Conservation (phyloP, 2,888 invertebrate species). For the Limnephilus auricula region DNA sequence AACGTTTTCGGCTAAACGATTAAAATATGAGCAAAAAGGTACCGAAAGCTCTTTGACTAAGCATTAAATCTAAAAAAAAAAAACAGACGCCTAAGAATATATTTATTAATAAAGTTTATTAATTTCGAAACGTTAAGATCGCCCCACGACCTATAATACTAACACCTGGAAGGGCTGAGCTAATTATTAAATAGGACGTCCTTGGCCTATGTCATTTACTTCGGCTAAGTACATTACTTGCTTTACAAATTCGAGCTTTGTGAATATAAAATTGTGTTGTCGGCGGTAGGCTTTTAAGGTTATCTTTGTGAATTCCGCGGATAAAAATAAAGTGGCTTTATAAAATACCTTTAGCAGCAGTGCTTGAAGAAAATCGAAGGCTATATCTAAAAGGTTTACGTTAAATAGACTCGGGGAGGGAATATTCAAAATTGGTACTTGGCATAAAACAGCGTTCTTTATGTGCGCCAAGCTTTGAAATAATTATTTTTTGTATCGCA, state of each 20-base stretch:
- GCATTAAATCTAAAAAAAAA: neutral
- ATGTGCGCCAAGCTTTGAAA: conserved; percentile 39
- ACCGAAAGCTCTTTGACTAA: neutral
- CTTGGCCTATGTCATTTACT: conserved; percentile 43
- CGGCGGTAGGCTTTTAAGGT: conserved; percentile 32
- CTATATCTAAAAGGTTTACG: conserved; percentile 33
- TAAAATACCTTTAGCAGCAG: conserved; percentile 32
- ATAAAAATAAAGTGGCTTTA: conserved; percentile 44
- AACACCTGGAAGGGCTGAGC: neutral
- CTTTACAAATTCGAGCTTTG: conserved; percentile 38
- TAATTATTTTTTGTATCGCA: conserved; percentile 35
- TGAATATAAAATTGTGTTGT: conserved; percentile 35
- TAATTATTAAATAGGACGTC: conserved; percentile 11
- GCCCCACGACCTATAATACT: neutral
- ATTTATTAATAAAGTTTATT: neutral
- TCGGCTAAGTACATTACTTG: conserved; percentile 31
- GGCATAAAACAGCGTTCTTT: conserved; percentile 33
- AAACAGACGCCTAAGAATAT: neutral
- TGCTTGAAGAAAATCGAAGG: conserved; percentile 40
- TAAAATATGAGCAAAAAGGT: neutral
- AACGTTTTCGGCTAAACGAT: conserved; percentile 5
- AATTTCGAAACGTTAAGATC: neutral
- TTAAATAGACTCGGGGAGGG: conserved; percentile 34
- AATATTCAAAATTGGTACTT: conserved; percentile 43
- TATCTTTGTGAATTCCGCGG: conserved; percentile 31